Conservation (phyloP, 2,113 vertebrate species). For the Paratilapia polleni region DNA sequence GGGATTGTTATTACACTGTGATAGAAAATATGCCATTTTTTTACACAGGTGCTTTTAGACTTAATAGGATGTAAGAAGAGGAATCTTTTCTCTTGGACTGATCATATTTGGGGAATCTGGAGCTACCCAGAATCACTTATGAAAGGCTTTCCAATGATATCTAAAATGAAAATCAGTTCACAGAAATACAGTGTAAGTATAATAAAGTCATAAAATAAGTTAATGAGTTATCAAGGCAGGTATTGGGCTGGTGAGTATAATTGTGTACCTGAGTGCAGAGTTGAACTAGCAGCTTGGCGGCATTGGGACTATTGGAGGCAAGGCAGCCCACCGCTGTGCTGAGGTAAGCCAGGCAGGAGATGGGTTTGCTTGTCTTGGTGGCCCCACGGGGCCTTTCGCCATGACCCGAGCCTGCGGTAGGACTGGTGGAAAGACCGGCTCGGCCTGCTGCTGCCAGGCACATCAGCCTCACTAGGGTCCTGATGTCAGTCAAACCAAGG, state of each 20-base stretch:
- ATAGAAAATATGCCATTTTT: too few relatives aligned
- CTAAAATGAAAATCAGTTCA: neutral
- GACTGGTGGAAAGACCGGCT: slow-evolving; percentile 92
- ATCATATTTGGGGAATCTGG: neutral
- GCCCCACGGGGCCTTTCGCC: slow-evolving; percentile 86
- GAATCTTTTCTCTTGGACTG: neutral
- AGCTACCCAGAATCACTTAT: neutral
- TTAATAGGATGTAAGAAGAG: neutral
- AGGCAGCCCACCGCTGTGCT: slow-evolving; percentile 97
- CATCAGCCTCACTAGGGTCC: slow-evolving; percentile 95
- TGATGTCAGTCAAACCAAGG: slow-evolving; percentile 94
- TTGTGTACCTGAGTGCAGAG: slow-evolving; percentile 92
- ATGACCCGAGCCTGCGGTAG: slow-evolving; percentile 64
- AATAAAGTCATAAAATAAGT: too few relatives aligned
- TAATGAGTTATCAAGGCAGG: neutral
- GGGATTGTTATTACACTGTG: too few relatives aligned
- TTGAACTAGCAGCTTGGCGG: slow-evolving; percentile 95
- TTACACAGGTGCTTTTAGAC: fast-evolving
- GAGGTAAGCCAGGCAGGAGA: slow-evolving; percentile 95
- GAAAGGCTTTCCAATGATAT: neutral
- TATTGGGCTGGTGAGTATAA: fast-evolving
- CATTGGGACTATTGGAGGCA: slow-evolving; percentile 93
- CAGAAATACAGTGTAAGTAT: too few relatives aligned
- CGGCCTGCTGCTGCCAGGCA: slow-evolving; percentile 95
- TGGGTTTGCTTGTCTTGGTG: slow-evolving; percentile 92